phyloP scores from a whole-genome alignment of 2,113 vertebrate genomes.

The Sus scrofa region DNA sequence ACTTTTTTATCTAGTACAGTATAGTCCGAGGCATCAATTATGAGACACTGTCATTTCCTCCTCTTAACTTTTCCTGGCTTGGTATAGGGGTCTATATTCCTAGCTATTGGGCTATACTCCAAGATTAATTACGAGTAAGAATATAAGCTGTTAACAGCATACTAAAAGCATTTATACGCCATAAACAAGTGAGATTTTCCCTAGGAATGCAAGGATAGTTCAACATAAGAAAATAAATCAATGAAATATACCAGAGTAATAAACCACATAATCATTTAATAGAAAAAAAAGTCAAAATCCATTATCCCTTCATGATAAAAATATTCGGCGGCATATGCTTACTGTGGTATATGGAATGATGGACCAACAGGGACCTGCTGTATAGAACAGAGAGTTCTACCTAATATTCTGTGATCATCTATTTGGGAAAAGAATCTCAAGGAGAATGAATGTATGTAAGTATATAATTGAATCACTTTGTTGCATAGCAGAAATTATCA shows the following conservation, averaged over 20 bases:
- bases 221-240: constrained; percentile 2
- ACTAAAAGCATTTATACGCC: not conserved
- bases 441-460: too few relatives aligned
- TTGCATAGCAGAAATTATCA: too few relatives aligned
- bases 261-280: constrained; percentile 21
- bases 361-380: too few relatives aligned
- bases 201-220: not conserved
- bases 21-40: not conserved
- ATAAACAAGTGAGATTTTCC: constrained; percentile 13
- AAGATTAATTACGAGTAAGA: constrained; percentile 31
- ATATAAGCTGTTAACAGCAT: not conserved
- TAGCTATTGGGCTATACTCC: not conserved
- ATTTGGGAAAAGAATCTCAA: too few relatives aligned
- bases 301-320: constrained; percentile 28
- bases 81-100: not conserved
- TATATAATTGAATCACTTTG: too few relatives aligned
- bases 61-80: not conserved
- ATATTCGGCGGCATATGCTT: too few relatives aligned
- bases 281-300: constrained; percentile 40
- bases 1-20: not conserved
- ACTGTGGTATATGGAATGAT: too few relatives aligned
- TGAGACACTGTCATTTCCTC: not conserved
- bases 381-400: too few relatives aligned
- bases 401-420: too few relatives aligned
- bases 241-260: not conserved